Evolutionary conservation across 2,113 vertebrate genomes (phyloP), one percentile per base, ranked within the genome.

Genomic region (Penelope pileata): DNA sequence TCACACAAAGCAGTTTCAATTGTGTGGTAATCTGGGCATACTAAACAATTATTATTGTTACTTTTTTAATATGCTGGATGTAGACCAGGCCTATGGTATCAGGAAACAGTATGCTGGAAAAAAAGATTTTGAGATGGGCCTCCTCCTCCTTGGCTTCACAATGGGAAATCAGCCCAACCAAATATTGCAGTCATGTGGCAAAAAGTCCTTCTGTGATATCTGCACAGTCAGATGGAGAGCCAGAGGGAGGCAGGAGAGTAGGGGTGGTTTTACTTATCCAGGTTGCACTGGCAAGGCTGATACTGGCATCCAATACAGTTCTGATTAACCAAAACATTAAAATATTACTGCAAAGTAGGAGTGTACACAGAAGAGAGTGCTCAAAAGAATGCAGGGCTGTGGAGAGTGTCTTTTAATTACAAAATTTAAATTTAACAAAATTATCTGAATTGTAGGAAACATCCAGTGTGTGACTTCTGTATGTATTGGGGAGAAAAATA

Each of bases 1-100:
- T 82, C 51, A 92, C 73, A 93, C 38, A 93, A 82, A 92, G 36
- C 56, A 43, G 7, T 89, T 87, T 64, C 51, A 86, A 93, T 82
- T 86, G 81, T 72, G 78, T 78, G 53, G 69, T 84, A 86, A 93
- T 94, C 77, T 89, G 89, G 66, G 36, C 62, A 64, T 58, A 27
- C 89, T 60, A 91, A 87, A 75, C 12, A 84, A 88, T 56, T 56
- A 21, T 56, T 27, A 7, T 62, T 7, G n/a, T 32, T 12, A 32
- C 36, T 26, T 62, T 87, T 91, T 93, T 67, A 70, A 63, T 91
- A 29, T 10, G 19, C 24, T 75, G 66, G 58, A 69, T 53, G 40
- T 63, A 81, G 47, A 56, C 18, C 29, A 72, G 88, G 32, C 53
- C n/a, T 82, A 30, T 84, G 83, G 48, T 86, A 84, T 75, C 0